Evolutionary conservation across 2,797 vertebrate species (phyloP), one percentile per base, ranked within the genome.

Genomic region (Fistularia tabacaria): DNA sequence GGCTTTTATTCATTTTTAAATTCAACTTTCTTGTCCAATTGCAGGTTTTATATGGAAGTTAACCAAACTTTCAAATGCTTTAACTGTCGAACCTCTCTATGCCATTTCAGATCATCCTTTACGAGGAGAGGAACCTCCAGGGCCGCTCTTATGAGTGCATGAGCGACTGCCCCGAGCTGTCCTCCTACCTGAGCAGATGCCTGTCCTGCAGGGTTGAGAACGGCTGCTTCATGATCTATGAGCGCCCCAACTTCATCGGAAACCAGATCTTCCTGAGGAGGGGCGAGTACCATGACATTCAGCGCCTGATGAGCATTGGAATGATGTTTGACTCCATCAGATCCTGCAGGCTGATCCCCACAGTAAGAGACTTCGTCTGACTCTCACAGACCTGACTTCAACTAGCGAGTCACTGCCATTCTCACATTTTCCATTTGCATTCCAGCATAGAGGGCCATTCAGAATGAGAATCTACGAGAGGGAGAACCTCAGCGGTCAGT

Each of bases 161-260:
- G 71, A 88, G 73, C 41, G 89, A 90, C 82, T 90, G 87, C 69
- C 14, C 81, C 1, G 88, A 91, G 73, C 78, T 90, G 56, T 13
- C 82, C 73, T 86, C 86, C 69, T 86, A 87, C 86, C 74, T 91
- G 86, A 86, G 80, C 78, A 87, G 82, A 56, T 85, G 86, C 14
- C 88, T 90, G 44, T 91, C 88, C 71, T 83, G 86, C 83, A 86
- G 85, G 80, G 87, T 91, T 66, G 86, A 90, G 65, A 90, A 67
- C 0, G 89, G 90, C 61, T 90, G 89, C 74, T 91, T 90, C 86
- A 89, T 92, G 85, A 74, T 88, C 57, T 92, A 91, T 7, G 90
- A 92, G 64, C 82, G 85, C 8, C 60, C 81, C 61, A 87, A 79
- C 84, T 91, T 69, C 77, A 86, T 84, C 84, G 89, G 89, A 6